A percentile compares a stretch with the other conserved stretches of the same genome.
Evolutionary conservation across 1,140 invertebrate genomes (phyloP).

Genomic region (Platyscapa corneri): DNA sequence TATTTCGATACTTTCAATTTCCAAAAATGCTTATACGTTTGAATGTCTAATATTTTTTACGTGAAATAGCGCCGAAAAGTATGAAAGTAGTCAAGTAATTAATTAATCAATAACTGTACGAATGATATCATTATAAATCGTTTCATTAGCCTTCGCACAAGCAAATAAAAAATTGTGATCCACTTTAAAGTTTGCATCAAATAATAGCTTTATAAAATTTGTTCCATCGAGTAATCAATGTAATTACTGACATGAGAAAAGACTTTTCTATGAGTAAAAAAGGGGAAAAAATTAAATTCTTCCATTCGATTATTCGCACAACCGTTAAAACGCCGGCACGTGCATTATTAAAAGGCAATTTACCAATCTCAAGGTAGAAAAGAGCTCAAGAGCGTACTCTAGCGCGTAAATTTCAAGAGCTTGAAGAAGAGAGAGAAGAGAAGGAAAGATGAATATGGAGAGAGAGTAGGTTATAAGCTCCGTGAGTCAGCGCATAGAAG

Average conservation of each 20-base stretch:
- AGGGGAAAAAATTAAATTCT: not conserved
- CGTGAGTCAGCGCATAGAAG: not conserved
- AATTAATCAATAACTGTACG: too few species aligned
- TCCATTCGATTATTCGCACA: not conserved
- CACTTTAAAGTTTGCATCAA: not conserved
- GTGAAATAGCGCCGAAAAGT: too few species aligned
- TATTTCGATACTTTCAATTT: too few species aligned
- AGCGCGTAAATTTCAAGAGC: slow-evolving; percentile 42
- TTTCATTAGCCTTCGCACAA: not conserved
- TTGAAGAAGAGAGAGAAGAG: not conserved
- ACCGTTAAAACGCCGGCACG: slow-evolving; percentile 36
- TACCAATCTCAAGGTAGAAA: slow-evolving; percentile 47
- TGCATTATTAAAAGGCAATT: slow-evolving; percentile 53
- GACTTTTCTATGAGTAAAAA: not conserved
- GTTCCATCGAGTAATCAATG: not conserved
- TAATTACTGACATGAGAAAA: not conserved
- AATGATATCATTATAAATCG: not conserved
- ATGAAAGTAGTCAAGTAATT: too few species aligned
- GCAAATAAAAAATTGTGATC: not conserved
- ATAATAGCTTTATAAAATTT: not conserved
- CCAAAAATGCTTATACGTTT: too few species aligned
- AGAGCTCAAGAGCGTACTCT: slow-evolving; percentile 20
- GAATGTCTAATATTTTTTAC: too few species aligned
- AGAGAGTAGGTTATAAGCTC: not conserved
- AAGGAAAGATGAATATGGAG: not conserved